phyloP scores from a whole-genome alignment of 2,888 invertebrate genomes.

The Pheosia tremula region DNA sequence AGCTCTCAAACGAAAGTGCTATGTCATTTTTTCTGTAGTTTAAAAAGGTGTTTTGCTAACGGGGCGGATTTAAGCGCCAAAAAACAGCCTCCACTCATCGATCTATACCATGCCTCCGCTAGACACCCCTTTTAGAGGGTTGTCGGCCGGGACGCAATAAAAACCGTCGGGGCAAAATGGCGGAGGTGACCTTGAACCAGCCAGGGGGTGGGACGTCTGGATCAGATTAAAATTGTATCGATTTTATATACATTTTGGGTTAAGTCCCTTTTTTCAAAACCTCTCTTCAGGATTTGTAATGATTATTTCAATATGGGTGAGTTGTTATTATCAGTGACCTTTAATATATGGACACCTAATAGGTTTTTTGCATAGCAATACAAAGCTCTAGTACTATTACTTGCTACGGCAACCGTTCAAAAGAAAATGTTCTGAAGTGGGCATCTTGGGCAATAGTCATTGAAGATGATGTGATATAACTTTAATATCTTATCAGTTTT shows the following conservation, averaged over 20 bases:
- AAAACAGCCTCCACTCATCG: neutral
- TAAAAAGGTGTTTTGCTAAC: neutral
- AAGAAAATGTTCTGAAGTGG: too few relatives aligned
- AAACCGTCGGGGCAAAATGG: slow-evolving; percentile 51
- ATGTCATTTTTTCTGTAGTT: neutral
- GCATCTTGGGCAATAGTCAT: too few relatives aligned
- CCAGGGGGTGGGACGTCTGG: slow-evolving; percentile 53
- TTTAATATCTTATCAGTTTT: neutral
- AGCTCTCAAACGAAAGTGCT: neutral
- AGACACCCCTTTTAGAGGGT: slow-evolving; percentile 35
- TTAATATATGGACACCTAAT: too few relatives aligned
- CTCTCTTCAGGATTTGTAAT: too few relatives aligned
- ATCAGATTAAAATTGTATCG: slow-evolving; percentile 46
- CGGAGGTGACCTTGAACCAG: slow-evolving; percentile 59
- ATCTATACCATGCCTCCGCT: slow-evolving; percentile 2
- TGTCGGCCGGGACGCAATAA: slow-evolving; percentile 30
- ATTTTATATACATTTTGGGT: slow-evolving; percentile 21
- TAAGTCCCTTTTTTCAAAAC: neutral
- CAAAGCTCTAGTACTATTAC: too few relatives aligned
- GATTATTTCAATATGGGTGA: too few relatives aligned
- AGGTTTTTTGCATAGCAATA: too few relatives aligned
- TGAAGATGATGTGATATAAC: too few relatives aligned
- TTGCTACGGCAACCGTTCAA: too few relatives aligned
- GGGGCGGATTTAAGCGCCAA: neutral
- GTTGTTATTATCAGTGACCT: too few relatives aligned